Conservation (phyloP, 30 jellyfish, hydroid and myxozoan genomes). For the Euphysa ruthae region DNA sequence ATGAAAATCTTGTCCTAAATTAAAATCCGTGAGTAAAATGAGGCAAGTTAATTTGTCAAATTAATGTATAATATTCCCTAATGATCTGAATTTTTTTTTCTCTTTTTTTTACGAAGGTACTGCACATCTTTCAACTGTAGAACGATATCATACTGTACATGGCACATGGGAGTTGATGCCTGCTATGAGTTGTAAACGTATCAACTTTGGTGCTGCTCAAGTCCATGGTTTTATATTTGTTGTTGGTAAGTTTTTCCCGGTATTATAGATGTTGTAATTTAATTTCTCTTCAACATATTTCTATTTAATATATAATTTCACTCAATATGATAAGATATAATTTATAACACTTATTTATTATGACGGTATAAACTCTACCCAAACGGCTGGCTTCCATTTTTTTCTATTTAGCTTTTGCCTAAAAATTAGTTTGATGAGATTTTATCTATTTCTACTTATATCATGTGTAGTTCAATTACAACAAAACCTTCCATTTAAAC, state of each 20-base stretch:
- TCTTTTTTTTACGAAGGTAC: neutral
- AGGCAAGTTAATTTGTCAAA: conserved; percentile 36
- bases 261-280: neutral
- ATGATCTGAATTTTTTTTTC: neutral
- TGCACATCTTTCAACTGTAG: conserved; percentile 75
- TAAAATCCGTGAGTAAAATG: too few relatives aligned
- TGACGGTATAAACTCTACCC: too few relatives aligned
- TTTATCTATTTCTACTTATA: too few relatives aligned
- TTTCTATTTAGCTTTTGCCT: too few relatives aligned
- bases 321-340: too few relatives aligned
- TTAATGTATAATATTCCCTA: neutral
- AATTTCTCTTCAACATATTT: neutral
- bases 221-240: conserved; percentile 81
- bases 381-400: too few relatives aligned
- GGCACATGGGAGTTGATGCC: conserved; percentile 89
- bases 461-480: too few relatives aligned
- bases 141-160: conserved; percentile 54
- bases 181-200: conserved; percentile 90
- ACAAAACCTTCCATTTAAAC: too few relatives aligned
- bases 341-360: too few relatives aligned
- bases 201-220: conserved; percentile 86
- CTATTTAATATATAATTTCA: too few relatives aligned
- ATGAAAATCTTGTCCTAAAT: too few relatives aligned
- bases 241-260: conserved; percentile 59
- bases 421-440: too few relatives aligned